phyloP scores from a whole-genome alignment of 1,140 invertebrate species.

The Saccostrea glomerata region DNA sequence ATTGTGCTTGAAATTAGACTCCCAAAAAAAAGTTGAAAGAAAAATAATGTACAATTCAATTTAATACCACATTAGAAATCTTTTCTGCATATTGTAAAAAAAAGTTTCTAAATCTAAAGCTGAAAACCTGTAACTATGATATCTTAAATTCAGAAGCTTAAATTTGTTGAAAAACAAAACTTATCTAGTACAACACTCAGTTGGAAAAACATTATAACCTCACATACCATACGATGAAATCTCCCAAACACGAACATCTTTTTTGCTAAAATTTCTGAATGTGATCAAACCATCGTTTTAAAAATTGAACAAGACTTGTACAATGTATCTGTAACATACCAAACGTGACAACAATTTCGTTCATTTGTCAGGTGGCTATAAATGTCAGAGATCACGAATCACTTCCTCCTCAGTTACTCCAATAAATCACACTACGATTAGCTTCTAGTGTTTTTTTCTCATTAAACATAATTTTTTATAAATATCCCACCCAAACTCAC shows the following conservation, averaged over 20 bases:
- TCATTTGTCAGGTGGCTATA: not conserved
- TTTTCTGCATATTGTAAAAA: no score
- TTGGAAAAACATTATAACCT: not conserved
- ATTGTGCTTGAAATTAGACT: no score
- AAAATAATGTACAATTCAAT: no score
- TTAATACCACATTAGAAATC: no score
- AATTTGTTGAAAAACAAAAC: no score
- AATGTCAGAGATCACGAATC: slow-evolving; percentile 15
- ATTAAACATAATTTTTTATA: not conserved
- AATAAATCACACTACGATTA: slow-evolving; percentile 17
- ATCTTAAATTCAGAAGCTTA: no score
- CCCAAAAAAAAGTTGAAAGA: no score
- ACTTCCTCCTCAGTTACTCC: slow-evolving; percentile 21
- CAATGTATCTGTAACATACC: not conserved
- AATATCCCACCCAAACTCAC: not conserved
- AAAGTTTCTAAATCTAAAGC: no score
- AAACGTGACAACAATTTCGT: slow-evolving; percentile 14
- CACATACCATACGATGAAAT: not conserved
- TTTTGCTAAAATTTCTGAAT: not conserved
- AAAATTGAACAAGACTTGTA: not conserved
- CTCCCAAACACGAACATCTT: not conserved
- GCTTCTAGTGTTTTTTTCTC: slow-evolving; percentile 23
- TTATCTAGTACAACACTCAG: not conserved
- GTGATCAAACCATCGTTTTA: not conserved
- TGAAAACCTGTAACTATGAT: no score